Conservation (phyloP, 2,113 vertebrate species). For the Cyanoramphus novaezelandiae region DNA sequence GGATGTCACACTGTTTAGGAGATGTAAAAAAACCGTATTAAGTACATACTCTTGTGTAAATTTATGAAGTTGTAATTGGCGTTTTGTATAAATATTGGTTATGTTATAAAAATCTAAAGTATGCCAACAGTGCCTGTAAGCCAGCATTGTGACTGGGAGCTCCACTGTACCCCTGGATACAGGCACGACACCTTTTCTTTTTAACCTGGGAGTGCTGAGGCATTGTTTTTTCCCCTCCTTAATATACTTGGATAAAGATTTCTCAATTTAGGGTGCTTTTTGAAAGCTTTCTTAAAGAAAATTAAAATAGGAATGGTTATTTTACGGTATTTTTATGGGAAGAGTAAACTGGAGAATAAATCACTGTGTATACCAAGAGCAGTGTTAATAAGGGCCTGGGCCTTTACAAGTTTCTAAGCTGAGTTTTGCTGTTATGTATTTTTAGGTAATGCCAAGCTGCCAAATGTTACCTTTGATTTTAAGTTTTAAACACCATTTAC, state of each 20-base stretch:
- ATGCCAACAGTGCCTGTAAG: neutral
- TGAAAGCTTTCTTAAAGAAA: neutral
- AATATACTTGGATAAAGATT: neutral
- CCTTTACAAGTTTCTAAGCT: neutral
- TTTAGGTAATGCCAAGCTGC: neutral
- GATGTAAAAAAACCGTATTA: neutral
- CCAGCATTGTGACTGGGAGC: neutral
- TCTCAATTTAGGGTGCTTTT: neutral
- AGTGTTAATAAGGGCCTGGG: neutral
- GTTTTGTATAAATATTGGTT: neutral
- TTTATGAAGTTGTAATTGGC: neutral
- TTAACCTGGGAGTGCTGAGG: neutral
- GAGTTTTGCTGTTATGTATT: neutral
- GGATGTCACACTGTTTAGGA: too few species aligned
- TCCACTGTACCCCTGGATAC: neutral
- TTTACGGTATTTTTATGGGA: neutral
- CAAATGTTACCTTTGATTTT: neutral
- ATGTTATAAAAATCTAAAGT: neutral
- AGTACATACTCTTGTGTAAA: neutral
- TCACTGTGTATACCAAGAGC: rapidly evolving
- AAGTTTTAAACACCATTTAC: neutral
- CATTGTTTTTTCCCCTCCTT: neutral
- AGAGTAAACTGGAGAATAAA: neutral
- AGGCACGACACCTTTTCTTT: neutral
- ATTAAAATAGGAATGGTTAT: neutral